Evolutionary conservation across 2,113 vertebrate genomes (phyloP), one percentile per base, ranked within the genome.

Genomic region (Excalfactoria chinensis): DNA sequence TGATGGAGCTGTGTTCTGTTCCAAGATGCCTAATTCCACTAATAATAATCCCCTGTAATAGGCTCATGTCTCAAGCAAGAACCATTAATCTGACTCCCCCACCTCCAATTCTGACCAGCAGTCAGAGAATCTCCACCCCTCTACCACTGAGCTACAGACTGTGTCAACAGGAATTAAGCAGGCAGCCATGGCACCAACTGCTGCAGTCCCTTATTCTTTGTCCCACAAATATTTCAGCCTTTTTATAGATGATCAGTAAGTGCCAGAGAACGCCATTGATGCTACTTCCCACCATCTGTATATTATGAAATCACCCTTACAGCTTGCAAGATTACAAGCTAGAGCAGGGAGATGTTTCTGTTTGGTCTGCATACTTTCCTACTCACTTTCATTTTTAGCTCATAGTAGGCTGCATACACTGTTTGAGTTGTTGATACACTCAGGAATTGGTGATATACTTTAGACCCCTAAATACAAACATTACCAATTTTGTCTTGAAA

Each of bases 1-100:
- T 51, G 16, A 32, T 32, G 49, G 63, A 95, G 35, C 26, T 1
- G 2, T 69, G 66, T 66, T 66, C 85, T 86, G 66, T 82, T 93
- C 81, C 81, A 88, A 59, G 64, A 92, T 26, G 11, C 75, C 59
- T 95, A 95, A 95, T 95, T 88, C 93, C 75, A 76, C 90, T 94
- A 92, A 81, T 94, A 97, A 96, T 95, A 96, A 97, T 95, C 59
- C 73, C 49, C 22, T 76, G 5, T 95, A 96, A 96, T 94, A 92
- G 89, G 95, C 86, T 91, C 87, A 91, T 72, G 82, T 63, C 34
- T 93, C 76, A 59, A 94, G 80, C 81, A 91, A 86, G 72, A 95
- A 83, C 35, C 88, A 96, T 75, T 68, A 94, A 92, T 96, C 92
- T 83, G 80, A 89, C 73, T 73, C 63, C 74, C 69, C 64, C 83